Evolutionary conservation across 2,888 invertebrate species (phyloP).

Genomic region (Polia nebulosa): DNA sequence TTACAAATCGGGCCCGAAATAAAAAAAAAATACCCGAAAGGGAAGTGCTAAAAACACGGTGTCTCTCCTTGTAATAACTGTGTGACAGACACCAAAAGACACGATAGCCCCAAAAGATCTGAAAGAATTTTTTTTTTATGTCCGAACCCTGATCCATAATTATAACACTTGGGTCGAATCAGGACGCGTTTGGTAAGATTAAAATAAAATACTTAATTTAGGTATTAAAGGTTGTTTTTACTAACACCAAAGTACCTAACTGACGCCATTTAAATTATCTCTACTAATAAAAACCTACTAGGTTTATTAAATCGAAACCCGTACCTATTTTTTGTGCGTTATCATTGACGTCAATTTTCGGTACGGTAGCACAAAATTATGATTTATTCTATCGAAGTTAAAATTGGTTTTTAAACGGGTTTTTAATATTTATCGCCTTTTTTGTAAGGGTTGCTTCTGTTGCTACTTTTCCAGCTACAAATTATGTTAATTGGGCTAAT

Average conservation of each 20-base stretch:
- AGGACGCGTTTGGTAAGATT: neutral
- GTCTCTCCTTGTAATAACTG: no score
- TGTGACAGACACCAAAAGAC: no score
- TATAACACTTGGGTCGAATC: neutral
- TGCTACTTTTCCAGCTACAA: neutral
- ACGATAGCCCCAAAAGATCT: no score
- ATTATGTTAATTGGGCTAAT: conserved; percentile 12
- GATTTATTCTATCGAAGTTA: conserved; percentile 35
- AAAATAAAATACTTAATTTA: neutral
- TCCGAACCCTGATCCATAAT: neutral
- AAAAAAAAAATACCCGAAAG: no score
- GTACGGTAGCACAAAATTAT: conserved; percentile 46
- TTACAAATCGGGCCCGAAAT: no score
- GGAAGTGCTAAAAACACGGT: no score
- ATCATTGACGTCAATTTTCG: conserved; percentile 27
- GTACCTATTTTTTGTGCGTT: conserved; percentile 35
- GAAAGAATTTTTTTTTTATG: no score
- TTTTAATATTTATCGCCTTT: conserved; percentile 35
- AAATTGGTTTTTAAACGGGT: conserved; percentile 36
- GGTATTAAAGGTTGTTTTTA: neutral
- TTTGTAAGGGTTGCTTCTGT: conserved; percentile 37
- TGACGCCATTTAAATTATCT: conserved; percentile 1
- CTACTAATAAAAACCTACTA: neutral
- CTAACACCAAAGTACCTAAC: neutral
- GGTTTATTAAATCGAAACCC: conserved; percentile 24